Base-by-base conservation (phyloP, 2,113 vertebrate species). In the Gymnorhina tibicen region DNA sequence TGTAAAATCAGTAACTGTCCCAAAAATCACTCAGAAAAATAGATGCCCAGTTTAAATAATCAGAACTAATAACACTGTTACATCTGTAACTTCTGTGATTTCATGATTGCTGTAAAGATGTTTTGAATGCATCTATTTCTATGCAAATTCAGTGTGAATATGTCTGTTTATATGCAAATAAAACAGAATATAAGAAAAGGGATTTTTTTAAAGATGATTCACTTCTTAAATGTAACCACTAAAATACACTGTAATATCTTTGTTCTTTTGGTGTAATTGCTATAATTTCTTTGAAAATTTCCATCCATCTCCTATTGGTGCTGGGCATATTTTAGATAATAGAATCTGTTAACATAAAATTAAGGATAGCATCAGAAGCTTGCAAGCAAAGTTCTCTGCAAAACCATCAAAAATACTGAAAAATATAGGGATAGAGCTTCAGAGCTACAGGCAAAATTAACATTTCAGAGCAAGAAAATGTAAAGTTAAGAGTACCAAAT, bases 81-180 rank as follows among this genome's bases (percentile, higher is more conserved):
- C 86, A 93, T 96, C 76, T 97, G 91, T 95, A 96, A 97, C 66
- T 95, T 96, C 64, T 94, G 35, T 87, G 66, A 95, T 88, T 87
- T 66, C 35, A 63, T 96, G 47, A 79, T 97, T 96, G 80, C 90
- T 85, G 67, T 49, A 81, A 90, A 91, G 92, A 69, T 68, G 52
- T 73, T 77, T 87, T 96, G 66, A 89, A 87, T 58, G 50, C 84
- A 83, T 76, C 79, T 82, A 84, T 93, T 95, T 86, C 59, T 93
- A 91, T 95, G 62, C 66, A 96, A 97, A 97, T 93, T 33, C 77
- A 59, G 52, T 86, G 33, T 59, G 56, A 91, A 87, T 84, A 73
- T 41, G 30, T 84, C 69, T 94, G 68, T 83, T 91, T 91, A 59
- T 95, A 81, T 94, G 44, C 80, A 87, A 96, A 98, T 97, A 96